Conservation (phyloP, 2,113 vertebrate genomes). For the Tiliqua scincoides region DNA sequence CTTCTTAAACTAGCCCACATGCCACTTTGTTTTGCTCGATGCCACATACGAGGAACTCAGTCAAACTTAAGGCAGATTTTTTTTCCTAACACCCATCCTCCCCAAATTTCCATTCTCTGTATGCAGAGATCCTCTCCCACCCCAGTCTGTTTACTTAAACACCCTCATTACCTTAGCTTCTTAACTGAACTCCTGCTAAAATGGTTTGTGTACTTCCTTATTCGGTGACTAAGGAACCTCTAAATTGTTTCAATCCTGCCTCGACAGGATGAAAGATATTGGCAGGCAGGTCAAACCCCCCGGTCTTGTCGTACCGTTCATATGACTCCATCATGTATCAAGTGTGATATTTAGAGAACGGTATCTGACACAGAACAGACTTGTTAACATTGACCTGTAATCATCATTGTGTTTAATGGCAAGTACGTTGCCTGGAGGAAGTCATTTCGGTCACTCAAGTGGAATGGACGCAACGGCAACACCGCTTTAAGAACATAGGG, state of each 20-base stretch:
- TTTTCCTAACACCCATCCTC: rapidly evolving
- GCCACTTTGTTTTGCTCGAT: not conserved
- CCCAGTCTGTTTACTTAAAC: constrained; percentile 17
- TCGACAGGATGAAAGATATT: not conserved
- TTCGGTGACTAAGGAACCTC: not conserved
- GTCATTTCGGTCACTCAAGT: not conserved
- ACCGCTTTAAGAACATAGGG: no score
- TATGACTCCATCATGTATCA: not conserved
- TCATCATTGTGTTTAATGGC: not conserved
- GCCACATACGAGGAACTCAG: rapidly evolving
- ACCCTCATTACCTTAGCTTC: constrained; percentile 7
- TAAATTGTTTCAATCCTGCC: not conserved
- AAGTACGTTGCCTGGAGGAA: not conserved
- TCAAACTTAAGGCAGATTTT: not conserved
- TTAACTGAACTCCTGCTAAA: constrained; percentile 7
- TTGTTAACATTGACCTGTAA: not conserved
- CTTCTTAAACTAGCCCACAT: constrained; percentile 1
- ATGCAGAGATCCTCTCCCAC: not conserved
- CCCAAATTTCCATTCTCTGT: not conserved
- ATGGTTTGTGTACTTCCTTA: not conserved
- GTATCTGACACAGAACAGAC: not conserved
- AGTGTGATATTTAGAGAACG: not conserved
- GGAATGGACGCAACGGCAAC: not conserved
- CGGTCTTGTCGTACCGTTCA: not conserved
- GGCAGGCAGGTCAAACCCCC: not conserved